Evolutionary conservation across 2,888 invertebrate species (phyloP).

Genomic region (Gymnocheta viridis): DNA sequence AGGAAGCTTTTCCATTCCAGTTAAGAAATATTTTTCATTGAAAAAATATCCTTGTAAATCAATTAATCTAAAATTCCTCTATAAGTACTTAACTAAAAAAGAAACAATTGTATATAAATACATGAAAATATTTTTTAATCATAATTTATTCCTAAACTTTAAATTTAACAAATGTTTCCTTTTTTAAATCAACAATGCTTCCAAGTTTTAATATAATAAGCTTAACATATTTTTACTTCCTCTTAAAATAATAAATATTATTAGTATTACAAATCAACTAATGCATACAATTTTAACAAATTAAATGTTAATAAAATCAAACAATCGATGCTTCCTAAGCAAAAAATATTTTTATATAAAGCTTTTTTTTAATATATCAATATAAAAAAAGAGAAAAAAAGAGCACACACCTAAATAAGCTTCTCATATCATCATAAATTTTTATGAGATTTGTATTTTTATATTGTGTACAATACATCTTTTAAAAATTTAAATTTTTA

Average conservation of each 20-base stretch:
- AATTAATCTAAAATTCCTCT: not conserved
- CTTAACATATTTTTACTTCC: conserved; percentile 51
- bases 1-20: not conserved
- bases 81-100: not conserved
- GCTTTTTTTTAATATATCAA: conserved; percentile 53
- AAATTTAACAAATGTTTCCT: conserved; percentile 45
- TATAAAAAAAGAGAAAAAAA: conserved; percentile 31
- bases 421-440: not conserved
- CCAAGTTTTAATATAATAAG: conserved; percentile 63
- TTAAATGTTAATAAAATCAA: conserved; percentile 34
- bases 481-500: too few species aligned
- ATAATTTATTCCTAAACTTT: conserved; percentile 25
- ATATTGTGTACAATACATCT: too few species aligned
- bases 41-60: conserved; percentile 1
- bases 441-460: too few species aligned
- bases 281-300: conserved; percentile 2
- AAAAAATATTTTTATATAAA: conserved; percentile 66
- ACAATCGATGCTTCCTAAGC: conserved; percentile 66
- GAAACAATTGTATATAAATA: conserved; percentile 26
- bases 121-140: conserved; percentile 13
- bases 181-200: conserved; percentile 62
- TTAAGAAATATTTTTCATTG: not conserved
- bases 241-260: not conserved
- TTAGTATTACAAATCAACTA: not conserved
- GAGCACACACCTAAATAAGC: conserved; percentile 58